Evolutionary conservation across 2,888 invertebrate genomes (phyloP).

Genomic region (Parnassius glacialis): DNA sequence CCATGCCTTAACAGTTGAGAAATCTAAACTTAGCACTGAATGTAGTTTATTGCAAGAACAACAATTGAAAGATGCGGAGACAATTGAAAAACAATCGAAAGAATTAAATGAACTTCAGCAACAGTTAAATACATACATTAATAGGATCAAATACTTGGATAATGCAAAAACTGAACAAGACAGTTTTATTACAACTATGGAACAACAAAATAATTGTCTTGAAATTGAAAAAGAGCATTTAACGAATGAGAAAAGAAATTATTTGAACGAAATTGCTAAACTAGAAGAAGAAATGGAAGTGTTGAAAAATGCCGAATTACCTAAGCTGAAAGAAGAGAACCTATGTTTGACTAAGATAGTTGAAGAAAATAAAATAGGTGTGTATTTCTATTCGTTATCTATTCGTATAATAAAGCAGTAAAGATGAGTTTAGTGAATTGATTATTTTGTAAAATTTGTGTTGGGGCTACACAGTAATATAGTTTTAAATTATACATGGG

Average conservation of each 20-base stretch:
- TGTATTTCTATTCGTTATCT: constrained; percentile 16
- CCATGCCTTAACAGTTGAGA: constrained; percentile 29
- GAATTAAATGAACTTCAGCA: constrained; percentile 1
- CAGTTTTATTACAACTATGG: neutral
- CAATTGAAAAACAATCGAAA: neutral
- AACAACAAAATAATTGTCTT: constrained; percentile 8
- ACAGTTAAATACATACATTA: constrained; percentile 4
- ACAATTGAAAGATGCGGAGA: neutral
- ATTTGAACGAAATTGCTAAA: neutral
- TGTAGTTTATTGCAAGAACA: constrained; percentile 6
- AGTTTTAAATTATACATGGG: too few relatives aligned
- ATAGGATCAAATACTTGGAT: constrained; percentile 6
- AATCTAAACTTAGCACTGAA: constrained; percentile 17
- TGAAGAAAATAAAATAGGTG: constrained; percentile 44
- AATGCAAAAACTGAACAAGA: constrained; percentile 3
- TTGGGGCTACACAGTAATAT: too few relatives aligned
- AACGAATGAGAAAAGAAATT: constrained; percentile 1
- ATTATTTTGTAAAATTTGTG: too few relatives aligned
- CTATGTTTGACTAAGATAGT: constrained; percentile 33
- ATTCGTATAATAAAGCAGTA: neutral
- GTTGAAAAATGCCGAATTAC: constrained; percentile 27
- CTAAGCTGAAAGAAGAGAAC: constrained; percentile 39
- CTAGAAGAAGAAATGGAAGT: constrained; percentile 4
- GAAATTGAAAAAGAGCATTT: constrained; percentile 13
- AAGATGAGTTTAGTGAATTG: too few relatives aligned